Percentiles rank a stretch among this genome's conserved stretches.
Evolutionary conservation across 2,113 vertebrate genomes (phyloP).

Genomic region (Propithecus coquereli): DNA sequence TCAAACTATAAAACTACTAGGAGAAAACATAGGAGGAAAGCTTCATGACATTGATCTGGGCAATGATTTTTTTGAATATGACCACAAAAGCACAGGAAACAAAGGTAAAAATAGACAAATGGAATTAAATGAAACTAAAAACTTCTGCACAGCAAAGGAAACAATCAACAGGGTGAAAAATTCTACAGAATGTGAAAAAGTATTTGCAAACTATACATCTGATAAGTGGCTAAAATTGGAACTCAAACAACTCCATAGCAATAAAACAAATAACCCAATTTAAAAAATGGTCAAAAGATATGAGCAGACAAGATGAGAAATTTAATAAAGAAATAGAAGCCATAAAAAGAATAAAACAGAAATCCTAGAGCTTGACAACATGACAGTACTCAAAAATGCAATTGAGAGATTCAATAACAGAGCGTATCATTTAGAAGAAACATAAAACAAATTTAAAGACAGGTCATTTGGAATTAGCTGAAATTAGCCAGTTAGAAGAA

Average conservation of each 20-base stretch:
- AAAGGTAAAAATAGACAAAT: not conserved
- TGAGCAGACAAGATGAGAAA: not conserved
- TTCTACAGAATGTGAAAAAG: not conserved
- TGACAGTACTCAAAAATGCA: not conserved
- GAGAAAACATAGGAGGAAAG: not conserved
- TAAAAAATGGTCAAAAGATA: not conserved
- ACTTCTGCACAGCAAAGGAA: not conserved
- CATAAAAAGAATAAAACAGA: not conserved
- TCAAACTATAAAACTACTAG: not conserved
- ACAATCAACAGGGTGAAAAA: not conserved
- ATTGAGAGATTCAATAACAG: not conserved
- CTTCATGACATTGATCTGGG: not conserved
- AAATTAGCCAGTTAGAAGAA: not conserved
- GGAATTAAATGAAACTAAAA: not conserved
- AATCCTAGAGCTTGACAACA: not conserved
- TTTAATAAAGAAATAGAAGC: not conserved
- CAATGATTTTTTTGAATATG: not conserved
- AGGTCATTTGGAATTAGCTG: not conserved
- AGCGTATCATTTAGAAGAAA: not conserved
- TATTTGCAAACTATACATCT: not conserved
- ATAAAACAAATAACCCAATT: not conserved
- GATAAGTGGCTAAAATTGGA: not conserved
- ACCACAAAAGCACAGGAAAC: not conserved
- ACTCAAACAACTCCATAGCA: not conserved
- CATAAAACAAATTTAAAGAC: not conserved